These are phyloP conservation scores for Clavelina lepadiformis DNA, from an alignment of 23 tunicate species.

Conservation along the genomic window DNA sequence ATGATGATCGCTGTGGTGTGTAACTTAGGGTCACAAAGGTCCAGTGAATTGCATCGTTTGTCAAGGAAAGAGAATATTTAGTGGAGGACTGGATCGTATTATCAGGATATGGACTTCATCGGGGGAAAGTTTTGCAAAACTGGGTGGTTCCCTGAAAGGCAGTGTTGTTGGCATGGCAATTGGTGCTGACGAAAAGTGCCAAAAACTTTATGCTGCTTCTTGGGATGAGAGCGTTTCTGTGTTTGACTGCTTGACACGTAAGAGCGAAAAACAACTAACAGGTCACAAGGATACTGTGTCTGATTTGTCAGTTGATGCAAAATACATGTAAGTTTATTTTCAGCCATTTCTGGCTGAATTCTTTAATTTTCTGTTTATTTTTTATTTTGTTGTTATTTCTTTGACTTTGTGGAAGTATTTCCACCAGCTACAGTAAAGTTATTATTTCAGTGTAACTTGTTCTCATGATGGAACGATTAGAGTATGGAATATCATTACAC, in stretches of 20 bases:
- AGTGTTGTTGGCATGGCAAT: slow-evolving; percentile 38
- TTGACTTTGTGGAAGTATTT: too few relatives aligned
- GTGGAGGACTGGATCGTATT: slow-evolving; percentile 57
- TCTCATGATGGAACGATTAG: slow-evolving; percentile 71
- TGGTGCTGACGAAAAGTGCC: slow-evolving; percentile 38
- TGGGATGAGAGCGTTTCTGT: slow-evolving; percentile 68
- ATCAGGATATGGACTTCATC: slow-evolving; percentile 50
- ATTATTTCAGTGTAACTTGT: slow-evolving; percentile 45
- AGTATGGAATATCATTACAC: slow-evolving; percentile 41
- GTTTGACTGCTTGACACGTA: slow-evolving; percentile 34
- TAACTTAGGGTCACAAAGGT: slow-evolving; percentile 74
- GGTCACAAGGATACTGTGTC: slow-evolving; percentile 66
- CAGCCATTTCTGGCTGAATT: too few relatives aligned
- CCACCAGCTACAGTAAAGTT: too few relatives aligned
- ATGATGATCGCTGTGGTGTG: not conserved
- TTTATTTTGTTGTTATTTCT: too few relatives aligned
- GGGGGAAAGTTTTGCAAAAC: slow-evolving; percentile 63
- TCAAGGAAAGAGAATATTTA: slow-evolving; percentile 61
- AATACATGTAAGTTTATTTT: slow-evolving; percentile 43
- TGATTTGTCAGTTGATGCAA: slow-evolving; percentile 42
- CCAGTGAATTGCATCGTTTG: slow-evolving; percentile 38
- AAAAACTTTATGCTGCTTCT: slow-evolving; percentile 43
- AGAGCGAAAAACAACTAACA: slow-evolving; percentile 2
- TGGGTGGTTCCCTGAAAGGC: slow-evolving; percentile 53
- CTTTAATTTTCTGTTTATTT: too few relatives aligned